These are phyloP conservation scores for Agonopterix subpropinquella DNA, from an alignment of 2,888 invertebrate species.

Conservation along the genomic window DNA sequence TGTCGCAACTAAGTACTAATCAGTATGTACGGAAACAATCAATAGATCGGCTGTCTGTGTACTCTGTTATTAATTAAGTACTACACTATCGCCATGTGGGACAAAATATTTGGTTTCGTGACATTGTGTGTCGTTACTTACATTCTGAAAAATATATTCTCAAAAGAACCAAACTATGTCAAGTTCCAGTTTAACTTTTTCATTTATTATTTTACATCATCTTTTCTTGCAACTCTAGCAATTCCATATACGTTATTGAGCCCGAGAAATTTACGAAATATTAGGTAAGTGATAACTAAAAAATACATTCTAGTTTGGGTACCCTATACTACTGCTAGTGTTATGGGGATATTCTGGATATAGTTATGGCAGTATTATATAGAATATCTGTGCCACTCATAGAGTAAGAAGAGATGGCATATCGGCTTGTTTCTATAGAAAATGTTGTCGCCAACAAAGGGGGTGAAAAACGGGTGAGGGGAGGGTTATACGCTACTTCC, in stretches of 20 bases:
- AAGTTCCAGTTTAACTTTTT: conserved; percentile 43
- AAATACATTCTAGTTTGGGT: no score
- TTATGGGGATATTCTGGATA: no score
- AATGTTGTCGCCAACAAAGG: no score
- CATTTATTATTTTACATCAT: conserved; percentile 33
- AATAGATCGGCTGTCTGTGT: conserved; percentile 30
- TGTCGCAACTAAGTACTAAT: conserved; percentile 1
- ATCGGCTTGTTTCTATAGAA: no score
- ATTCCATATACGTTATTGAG: conserved; percentile 48
- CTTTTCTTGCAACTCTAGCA: conserved; percentile 26
- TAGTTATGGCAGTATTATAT: no score
- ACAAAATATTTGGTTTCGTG: conserved; percentile 29
- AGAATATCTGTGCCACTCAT: no score
- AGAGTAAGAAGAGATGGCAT: no score
- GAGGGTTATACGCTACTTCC: no score
- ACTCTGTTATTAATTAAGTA: background rate
- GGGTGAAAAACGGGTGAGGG: no score
- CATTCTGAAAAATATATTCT: conserved; percentile 37
- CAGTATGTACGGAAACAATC: conserved; percentile 25
- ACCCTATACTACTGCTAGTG: no score
- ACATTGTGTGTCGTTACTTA: conserved; percentile 31
- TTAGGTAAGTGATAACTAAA: conserved; percentile 44
- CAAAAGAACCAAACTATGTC: conserved; percentile 35
- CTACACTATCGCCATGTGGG: conserved; percentile 34
- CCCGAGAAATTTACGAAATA: conserved; percentile 51